Evolutionary conservation across 2,113 vertebrate genomes (phyloP).

Genomic region (Sarotherodon lohbergeri): DNA sequence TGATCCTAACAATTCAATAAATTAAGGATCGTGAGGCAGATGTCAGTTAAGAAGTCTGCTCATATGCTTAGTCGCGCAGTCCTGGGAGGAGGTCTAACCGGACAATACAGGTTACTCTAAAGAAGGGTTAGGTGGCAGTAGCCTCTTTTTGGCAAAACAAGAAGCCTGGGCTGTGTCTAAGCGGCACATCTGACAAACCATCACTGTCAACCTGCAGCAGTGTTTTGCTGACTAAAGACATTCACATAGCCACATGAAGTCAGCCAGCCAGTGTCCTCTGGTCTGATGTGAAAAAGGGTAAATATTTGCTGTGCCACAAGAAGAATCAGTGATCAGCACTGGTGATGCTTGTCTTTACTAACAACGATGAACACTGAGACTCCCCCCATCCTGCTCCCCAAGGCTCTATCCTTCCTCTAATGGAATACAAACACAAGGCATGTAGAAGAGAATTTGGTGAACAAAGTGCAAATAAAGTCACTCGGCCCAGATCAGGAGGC

Average conservation of each 20-base stretch:
- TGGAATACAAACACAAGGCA: not conserved
- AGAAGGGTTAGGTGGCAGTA: not conserved
- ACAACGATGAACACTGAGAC: not conserved
- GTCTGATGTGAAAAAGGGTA: not conserved
- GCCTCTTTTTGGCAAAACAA: not conserved
- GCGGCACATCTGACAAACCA: not conserved
- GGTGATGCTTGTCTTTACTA: not conserved
- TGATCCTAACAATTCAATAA: not conserved
- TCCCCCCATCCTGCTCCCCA: not conserved
- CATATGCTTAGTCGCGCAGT: not conserved
- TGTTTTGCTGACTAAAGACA: not conserved
- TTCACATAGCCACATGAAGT: not conserved
- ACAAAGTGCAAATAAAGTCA: not conserved
- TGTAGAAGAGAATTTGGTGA: not conserved
- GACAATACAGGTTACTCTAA: not conserved
- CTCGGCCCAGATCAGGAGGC: not conserved
- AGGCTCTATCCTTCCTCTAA: not conserved
- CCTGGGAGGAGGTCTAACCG: not conserved
- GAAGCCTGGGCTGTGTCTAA: not conserved
- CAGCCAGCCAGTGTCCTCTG: not conserved
- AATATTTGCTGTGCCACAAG: not conserved
- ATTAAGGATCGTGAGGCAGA: not conserved
- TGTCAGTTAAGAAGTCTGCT: not conserved
- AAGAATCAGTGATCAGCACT: not conserved
- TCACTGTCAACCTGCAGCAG: not conserved